Conservation (phyloP, 2,113 vertebrate genomes). For the Arizona elegans region DNA sequence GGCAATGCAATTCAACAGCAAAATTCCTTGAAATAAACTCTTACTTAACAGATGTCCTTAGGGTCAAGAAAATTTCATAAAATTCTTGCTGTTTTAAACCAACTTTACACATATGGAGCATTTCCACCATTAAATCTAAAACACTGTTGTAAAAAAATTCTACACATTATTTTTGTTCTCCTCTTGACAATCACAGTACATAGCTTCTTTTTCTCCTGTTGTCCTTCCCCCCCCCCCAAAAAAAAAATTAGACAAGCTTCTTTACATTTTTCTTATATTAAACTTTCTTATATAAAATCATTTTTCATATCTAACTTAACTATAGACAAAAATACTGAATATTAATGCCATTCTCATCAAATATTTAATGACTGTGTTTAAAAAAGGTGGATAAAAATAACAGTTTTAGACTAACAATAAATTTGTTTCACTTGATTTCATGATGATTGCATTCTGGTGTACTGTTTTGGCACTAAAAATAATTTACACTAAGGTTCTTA, state of each 20-base stretch:
- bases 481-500: slow-evolving; percentile 34
- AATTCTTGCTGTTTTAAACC: background rate
- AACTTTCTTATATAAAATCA: background rate
- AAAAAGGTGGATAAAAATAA: background rate
- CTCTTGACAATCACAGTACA: background rate
- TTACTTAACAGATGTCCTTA: background rate
- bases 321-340: background rate
- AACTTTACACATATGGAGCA: background rate
- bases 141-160: background rate
- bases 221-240: fast-evolving
- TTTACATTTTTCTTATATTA: background rate
- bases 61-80: background rate
- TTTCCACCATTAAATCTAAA: background rate
- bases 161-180: background rate
- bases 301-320: background rate
- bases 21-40: background rate
- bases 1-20: background rate
- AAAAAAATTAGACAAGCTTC: background rate
- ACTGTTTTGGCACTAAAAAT: background rate
- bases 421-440: background rate
- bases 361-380: background rate
- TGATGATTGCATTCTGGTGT: background rate
- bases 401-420: background rate
- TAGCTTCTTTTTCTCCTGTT: background rate
- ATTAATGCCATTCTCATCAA: background rate